Evolutionary conservation across 2,113 vertebrate species (phyloP), one percentile per base, ranked within the genome.

Genomic region (Cheilinus undulatus): DNA sequence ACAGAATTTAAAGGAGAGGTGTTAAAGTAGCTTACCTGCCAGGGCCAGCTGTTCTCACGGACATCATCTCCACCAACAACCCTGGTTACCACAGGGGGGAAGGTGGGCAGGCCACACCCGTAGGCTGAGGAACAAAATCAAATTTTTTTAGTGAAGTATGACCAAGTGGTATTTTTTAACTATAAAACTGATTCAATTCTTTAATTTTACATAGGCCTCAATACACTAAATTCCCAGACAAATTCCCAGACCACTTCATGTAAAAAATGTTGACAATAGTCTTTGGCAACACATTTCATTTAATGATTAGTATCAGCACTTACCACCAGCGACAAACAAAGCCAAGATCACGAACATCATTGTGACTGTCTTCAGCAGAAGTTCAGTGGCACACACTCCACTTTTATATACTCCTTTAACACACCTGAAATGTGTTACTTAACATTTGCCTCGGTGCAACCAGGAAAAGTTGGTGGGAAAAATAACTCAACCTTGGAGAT

Each of bases 331-430:
- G 34, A 94, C 76, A 50, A 93, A 89, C 86, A 94, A 81, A 78
- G 92, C 92, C 73, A 93, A 91, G 83, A 94, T 76, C 84, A 94
- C 23, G 7, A 93, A 73, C 79, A 87, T 93, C 91, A 94, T 93
- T 63, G 60, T 87, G 85, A 82, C 77, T 80, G 59, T 78, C 66
- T 67, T 73, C 71, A 65, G 48, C 58, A 32, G 26, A 48, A 1
- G 1, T 19, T 15, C 7, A 48, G 14, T 10, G 14, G 1, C 43
- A 50, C 8, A 0, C 5, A 12, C 13, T 51, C 10, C 11, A 22
- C 12, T 12, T n/a, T 88, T 88, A 82, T 89, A 91, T 86, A 90
- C 42, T 0, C 19, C 19, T 15, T 17, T 0, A 2, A 20, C 14
- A 60, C 12, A 57, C 4, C 56, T 27, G 1, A 0, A 2, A 34